Evolutionary conservation across 2,797 vertebrate genomes (phyloP).

Genomic region (Pseudochirops corinnae): DNA sequence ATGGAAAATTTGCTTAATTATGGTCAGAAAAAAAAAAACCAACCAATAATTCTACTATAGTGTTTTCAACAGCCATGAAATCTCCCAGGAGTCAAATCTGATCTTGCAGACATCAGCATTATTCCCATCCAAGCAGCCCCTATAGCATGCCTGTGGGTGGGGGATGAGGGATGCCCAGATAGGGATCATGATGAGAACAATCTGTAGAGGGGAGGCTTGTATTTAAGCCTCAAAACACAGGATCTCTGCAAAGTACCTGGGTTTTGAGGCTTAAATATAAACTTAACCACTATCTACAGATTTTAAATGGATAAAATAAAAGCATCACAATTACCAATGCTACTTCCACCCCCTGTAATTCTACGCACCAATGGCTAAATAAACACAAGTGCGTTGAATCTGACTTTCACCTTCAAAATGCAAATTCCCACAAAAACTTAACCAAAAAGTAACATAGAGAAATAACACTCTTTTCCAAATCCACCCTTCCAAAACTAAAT

Average conservation of each 20-base stretch:
- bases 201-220: background rate
- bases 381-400: conserved; percentile 34
- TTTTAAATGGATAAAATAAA: background rate
- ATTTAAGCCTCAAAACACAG: no score
- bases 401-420: conserved; percentile 11
- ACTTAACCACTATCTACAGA: background rate
- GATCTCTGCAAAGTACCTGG: background rate
- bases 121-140: background rate
- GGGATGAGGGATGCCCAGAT: background rate
- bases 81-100: background rate
- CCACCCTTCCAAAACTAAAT: background rate
- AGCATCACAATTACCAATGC: conserved; percentile 51
- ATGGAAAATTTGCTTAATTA: background rate
- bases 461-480: conserved; percentile 20
- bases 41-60: conserved; percentile 34
- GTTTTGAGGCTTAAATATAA: conserved; percentile 28
- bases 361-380: conserved; percentile 36
- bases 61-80: conserved; percentile 47
- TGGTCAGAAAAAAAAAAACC: background rate
- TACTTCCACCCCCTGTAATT: conserved; percentile 3
- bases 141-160: background rate
- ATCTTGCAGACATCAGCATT: background rate
- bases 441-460: conserved; percentile 15
- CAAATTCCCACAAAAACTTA: background rate
- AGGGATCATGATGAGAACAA: background rate